A percentile compares a stretch with the other conserved stretches of the same genome.
Evolutionary conservation across 2,888 invertebrate genomes (phyloP).

Genomic region (Phyllotreta striolata): DNA sequence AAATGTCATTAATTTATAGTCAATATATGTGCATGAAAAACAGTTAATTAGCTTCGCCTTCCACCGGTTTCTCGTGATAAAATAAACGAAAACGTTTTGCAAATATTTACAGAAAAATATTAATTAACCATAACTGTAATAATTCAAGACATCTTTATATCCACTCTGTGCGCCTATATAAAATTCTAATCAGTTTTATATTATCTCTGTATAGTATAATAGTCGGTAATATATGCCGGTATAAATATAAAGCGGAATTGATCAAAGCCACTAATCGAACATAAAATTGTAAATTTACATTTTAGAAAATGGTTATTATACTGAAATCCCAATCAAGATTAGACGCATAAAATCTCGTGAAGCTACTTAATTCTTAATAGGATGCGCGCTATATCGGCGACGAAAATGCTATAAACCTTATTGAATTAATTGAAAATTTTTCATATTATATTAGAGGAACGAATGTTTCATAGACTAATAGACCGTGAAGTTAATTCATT

Average conservation of each 20-base stretch:
- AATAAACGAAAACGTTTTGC: no score
- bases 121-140: slow-evolving; percentile 1
- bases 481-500: slow-evolving; percentile 7
- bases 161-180: slow-evolving; percentile 1
- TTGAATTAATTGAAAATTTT: slow-evolving; percentile 17
- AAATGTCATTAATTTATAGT: no score
- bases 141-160: slow-evolving; percentile 1
- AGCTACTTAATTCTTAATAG: slow-evolving; percentile 15
- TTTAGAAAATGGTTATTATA: slow-evolving; percentile 9
- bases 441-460: slow-evolving; percentile 1
- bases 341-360: slow-evolving; percentile 2
- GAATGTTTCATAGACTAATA: slow-evolving; percentile 1
- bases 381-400: slow-evolving; percentile 10
- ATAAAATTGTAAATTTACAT: slow-evolving; percentile 10
- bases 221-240: slow-evolving; percentile 8
- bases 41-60: no score
- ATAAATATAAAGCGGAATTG: slow-evolving; percentile 4
- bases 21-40: no score
- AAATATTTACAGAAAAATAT: no score
- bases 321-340: slow-evolving; percentile 13
- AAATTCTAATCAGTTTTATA: slow-evolving; percentile 12
- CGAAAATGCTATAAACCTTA: slow-evolving; percentile 13
- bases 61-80: no score
- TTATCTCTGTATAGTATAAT: not conserved
- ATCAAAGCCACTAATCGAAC: slow-evolving; percentile 1